Percentiles rank a stretch among this genome's conserved stretches.
phyloP scores from a whole-genome alignment of 2,797 vertebrate genomes.

The Mormyrus proboscirostris region DNA sequence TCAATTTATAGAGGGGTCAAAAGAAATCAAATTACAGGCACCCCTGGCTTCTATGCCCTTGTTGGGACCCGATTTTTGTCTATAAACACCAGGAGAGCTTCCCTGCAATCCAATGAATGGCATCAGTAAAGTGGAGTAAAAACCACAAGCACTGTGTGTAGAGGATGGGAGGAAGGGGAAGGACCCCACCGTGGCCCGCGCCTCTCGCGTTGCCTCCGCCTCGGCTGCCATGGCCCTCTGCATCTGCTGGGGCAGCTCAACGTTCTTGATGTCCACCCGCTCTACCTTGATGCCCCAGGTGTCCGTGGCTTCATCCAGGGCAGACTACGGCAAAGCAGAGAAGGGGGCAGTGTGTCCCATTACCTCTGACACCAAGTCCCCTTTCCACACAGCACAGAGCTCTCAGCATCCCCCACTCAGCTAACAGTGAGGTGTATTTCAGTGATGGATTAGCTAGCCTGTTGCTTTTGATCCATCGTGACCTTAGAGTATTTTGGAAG shows the following conservation, averaged over 20 bases:
- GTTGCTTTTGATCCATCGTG: not conserved
- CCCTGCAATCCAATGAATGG: not conserved
- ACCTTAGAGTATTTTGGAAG: not conserved
- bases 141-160: not conserved
- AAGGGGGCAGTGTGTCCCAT: not conserved
- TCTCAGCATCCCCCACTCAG: not conserved
- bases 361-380: not conserved
- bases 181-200: conserved; percentile 79
- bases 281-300: conserved; percentile 96
- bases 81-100: not conserved
- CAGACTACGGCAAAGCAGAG: conserved; percentile 50
- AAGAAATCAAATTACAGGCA: not conserved
- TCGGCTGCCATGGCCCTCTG: conserved; percentile 31
- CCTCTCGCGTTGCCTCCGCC: conserved; percentile 60
- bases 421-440: not conserved
- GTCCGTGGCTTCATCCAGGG: conserved; percentile 84
- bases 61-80: not conserved
- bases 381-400: not conserved
- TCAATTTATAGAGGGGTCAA: not conserved
- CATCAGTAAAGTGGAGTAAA: not conserved
- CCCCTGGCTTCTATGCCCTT: not conserved
- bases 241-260: conserved; percentile 85
- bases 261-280: conserved; percentile 95
- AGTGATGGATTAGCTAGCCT: not conserved
- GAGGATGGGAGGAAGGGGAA: not conserved